Evolutionary conservation across 2,888 invertebrate species (phyloP).

Genomic region (Catotricha subobsoleta): DNA sequence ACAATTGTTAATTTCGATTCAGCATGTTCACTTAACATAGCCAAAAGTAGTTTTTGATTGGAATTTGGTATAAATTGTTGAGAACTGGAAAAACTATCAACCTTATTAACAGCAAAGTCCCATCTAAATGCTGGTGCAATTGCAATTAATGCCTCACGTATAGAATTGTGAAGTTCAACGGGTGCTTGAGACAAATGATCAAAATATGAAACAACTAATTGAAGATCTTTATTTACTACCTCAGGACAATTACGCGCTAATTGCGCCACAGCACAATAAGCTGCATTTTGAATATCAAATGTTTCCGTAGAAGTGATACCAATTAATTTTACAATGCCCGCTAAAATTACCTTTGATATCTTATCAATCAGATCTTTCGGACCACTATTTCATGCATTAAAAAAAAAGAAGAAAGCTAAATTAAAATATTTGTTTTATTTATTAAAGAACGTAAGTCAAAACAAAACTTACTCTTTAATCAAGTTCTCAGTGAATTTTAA

Average conservation of each 20-base stretch:
- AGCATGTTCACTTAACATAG: constrained; percentile 54
- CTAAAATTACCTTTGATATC: constrained; percentile 25
- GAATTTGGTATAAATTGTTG: constrained; percentile 26
- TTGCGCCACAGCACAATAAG: constrained; percentile 27
- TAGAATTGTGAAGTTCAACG: constrained; percentile 39
- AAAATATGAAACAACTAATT: constrained; percentile 26
- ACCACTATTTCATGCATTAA: constrained; percentile 20
- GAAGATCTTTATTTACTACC: constrained; percentile 48
- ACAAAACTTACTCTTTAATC: constrained; percentile 50
- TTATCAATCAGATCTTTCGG: constrained; percentile 24
- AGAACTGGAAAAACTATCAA: constrained; percentile 5
- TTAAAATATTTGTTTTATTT: too few relatives aligned
- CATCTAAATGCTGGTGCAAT: constrained; percentile 46
- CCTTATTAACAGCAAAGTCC: constrained; percentile 14
- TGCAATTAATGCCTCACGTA: constrained; percentile 48
- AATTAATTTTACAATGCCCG: constrained; percentile 25
- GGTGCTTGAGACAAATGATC: constrained; percentile 23
- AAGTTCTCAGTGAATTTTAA: constrained; percentile 67
- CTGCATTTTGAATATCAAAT: constrained; percentile 32
- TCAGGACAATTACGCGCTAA: constrained; percentile 35
- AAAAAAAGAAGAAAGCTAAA: neutral
- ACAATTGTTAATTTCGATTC: constrained; percentile 60
- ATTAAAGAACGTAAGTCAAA: neutral
- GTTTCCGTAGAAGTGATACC: constrained; percentile 23
- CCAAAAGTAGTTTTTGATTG: constrained; percentile 35